These are phyloP conservation scores for Panagrolaimus sp. DNA, from an alignment of 1,140 invertebrate species.

Conservation along the genomic window DNA sequence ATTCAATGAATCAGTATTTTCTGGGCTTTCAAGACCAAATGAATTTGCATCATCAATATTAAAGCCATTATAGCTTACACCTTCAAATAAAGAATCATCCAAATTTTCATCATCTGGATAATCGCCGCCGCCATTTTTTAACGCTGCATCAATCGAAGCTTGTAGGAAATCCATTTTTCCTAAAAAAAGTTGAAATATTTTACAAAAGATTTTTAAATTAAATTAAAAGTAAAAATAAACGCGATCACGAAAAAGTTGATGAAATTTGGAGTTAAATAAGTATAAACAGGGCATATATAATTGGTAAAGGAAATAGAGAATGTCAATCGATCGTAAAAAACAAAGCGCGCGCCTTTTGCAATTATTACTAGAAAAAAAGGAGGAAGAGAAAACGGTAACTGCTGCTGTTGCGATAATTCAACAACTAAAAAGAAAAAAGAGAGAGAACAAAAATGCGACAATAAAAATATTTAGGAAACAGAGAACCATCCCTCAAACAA, in stretches of 20 bases:
- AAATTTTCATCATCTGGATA: not conserved
- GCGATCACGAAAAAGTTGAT: not conserved
- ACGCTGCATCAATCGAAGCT: not conserved
- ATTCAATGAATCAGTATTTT: not conserved
- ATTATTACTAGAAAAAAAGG: not conserved
- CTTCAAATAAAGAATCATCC: not conserved
- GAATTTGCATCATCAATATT: not conserved
- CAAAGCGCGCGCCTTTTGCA: not conserved
- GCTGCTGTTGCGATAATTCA: no score
- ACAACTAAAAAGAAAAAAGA: no score
- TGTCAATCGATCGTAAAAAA: not conserved
- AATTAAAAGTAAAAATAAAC: not conserved
- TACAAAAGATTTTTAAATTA: not conserved
- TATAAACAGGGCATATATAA: not conserved
- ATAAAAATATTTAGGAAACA: no score
- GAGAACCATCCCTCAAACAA: no score
- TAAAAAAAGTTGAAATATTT: not conserved
- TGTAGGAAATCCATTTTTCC: not conserved
- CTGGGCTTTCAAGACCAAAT: not conserved
- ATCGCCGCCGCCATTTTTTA: not conserved
- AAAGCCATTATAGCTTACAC: not conserved
- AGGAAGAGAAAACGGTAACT: not conserved
- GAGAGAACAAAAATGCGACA: no score
- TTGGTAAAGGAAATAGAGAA: not conserved
- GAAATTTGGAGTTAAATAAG: not conserved